Evolutionary conservation across 2,113 vertebrate genomes (phyloP).

Genomic region (Petrocephalus zakoni): DNA sequence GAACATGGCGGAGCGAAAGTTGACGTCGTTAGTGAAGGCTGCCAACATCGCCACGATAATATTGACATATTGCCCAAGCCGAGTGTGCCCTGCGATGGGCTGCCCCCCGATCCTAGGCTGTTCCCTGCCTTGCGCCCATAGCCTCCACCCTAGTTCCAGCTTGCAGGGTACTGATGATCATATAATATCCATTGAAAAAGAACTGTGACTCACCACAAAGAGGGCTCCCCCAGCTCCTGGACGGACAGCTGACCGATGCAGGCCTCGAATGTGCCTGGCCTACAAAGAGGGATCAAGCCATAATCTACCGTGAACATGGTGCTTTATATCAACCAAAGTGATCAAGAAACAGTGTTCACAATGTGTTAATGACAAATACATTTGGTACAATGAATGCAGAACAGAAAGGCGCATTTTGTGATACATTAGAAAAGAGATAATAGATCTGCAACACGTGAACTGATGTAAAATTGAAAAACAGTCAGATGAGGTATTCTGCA

Average conservation of each 20-base stretch:
- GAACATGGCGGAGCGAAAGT: no score
- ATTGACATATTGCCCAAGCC: no score
- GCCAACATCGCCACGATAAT: no score
- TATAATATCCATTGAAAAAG: background rate
- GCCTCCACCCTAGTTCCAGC: background rate
- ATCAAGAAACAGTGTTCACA: background rate
- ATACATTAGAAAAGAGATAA: background rate
- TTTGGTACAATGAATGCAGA: background rate
- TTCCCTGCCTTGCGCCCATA: no score
- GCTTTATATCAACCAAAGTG: background rate
- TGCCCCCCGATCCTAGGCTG: no score
- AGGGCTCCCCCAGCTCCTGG: constrained; percentile 75
- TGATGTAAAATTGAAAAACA: background rate
- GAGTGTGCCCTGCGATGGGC: no score
- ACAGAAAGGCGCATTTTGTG: background rate
- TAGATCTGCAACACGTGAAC: background rate
- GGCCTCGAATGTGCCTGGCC: constrained; percentile 68
- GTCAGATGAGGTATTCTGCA: background rate
- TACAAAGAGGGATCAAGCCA: constrained; percentile 36
- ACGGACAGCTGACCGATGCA: constrained; percentile 70
- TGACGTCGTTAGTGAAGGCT: no score
- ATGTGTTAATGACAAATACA: background rate
- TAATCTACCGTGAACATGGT: background rate
- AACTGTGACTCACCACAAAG: constrained; percentile 78
- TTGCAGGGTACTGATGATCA: background rate